A percentile compares a stretch with the other conserved stretches of the same genome.
phyloP scores from a whole-genome alignment of 2,113 vertebrate genomes.

The Pica pica region DNA sequence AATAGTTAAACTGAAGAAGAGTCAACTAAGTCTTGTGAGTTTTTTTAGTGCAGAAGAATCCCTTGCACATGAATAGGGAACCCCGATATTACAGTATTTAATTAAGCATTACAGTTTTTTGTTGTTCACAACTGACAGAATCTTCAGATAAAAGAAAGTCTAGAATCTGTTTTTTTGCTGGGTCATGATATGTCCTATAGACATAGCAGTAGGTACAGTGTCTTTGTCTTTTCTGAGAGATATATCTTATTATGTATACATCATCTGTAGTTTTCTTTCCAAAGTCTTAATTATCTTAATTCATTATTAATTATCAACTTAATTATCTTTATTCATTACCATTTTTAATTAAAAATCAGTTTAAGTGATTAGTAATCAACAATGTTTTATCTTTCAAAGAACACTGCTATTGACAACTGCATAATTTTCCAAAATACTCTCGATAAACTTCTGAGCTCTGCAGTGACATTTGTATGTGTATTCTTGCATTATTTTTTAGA shows the following conservation, averaged over 20 bases:
- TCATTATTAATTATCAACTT: neutral
- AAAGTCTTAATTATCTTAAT: neutral
- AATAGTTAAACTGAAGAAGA: neutral
- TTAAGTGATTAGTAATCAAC: neutral
- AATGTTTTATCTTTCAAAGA: neutral
- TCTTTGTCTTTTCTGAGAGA: neutral
- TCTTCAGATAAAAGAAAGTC: neutral
- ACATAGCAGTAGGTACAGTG: neutral
- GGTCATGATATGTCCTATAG: neutral
- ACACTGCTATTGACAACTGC: neutral
- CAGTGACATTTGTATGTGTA: neutral
- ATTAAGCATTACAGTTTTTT: neutral
- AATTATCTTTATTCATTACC: too few species aligned
- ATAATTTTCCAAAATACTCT: neutral
- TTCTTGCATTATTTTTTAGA: neutral
- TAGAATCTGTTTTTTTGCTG: neutral
- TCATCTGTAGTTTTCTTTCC: neutral
- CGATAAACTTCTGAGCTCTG: neutral
- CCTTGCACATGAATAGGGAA: neutral
- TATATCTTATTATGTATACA: accelerated
- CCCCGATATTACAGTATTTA: neutral
- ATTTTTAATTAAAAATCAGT: neutral
- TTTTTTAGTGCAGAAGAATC: neutral
- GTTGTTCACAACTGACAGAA: neutral
- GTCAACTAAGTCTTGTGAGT: neutral